These are phyloP conservation scores for Drosophila longiperda DNA, from an alignment of 2,888 invertebrate species.

Conservation along the genomic window DNA sequence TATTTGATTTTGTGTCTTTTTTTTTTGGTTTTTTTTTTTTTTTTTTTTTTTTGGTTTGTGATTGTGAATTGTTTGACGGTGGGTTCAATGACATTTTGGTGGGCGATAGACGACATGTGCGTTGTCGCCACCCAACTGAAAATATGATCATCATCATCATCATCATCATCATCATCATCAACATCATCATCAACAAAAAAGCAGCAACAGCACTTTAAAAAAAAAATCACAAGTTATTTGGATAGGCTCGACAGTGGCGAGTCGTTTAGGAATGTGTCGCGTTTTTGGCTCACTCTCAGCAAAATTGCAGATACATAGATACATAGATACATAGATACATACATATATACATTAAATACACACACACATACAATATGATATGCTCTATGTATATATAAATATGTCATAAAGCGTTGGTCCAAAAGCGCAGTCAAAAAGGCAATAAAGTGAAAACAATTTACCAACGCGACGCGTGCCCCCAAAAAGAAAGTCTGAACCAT, in stretches of 20 bases:
- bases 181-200: not conserved
- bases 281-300: slow-evolving; percentile 44
- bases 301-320: slow-evolving; percentile 19
- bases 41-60: not conserved
- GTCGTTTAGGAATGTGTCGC: slow-evolving; percentile 4
- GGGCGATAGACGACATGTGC: slow-evolving; percentile 44
- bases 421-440: slow-evolving; percentile 50
- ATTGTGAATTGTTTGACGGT: slow-evolving; percentile 19
- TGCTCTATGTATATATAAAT: slow-evolving; percentile 49
- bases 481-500: slow-evolving; percentile 62
- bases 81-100: slow-evolving; percentile 69
- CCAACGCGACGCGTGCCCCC: slow-evolving; percentile 66
- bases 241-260: slow-evolving; percentile 15
- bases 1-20: not conserved
- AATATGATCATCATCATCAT: slow-evolving; percentile 75
- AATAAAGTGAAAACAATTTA: slow-evolving; percentile 63
- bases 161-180: slow-evolving; percentile 54
- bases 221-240: slow-evolving; percentile 29
- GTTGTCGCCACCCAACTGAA: slow-evolving; percentile 49
- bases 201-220: slow-evolving; percentile 8
- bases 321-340: slow-evolving; percentile 1
- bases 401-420: slow-evolving; percentile 41
- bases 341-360: slow-evolving; percentile 9
- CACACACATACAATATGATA: slow-evolving; percentile 9
- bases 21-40: not conserved